Conservation (phyloP, 2,888 invertebrate species). For the Ennomos erosarius region DNA sequence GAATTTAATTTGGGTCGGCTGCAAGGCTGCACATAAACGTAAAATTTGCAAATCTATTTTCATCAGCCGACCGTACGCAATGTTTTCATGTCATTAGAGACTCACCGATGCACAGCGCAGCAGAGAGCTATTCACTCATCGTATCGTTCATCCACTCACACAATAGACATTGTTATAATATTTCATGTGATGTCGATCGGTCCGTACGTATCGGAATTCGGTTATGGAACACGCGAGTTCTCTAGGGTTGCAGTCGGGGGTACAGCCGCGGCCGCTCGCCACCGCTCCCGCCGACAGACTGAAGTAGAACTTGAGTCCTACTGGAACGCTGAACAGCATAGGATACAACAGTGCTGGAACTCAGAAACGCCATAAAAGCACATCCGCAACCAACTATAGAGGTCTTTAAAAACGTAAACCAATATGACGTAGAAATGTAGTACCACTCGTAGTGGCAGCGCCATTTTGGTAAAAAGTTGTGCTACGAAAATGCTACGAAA, state of each 20-base stretch:
- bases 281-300: slow-evolving; percentile 33
- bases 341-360: slow-evolving; percentile 3
- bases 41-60: slow-evolving; percentile 37
- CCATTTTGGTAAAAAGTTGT: too few relatives aligned
- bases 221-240: slow-evolving; percentile 20
- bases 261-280: slow-evolving; percentile 25
- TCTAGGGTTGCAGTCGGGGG: slow-evolving; percentile 7
- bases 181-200: slow-evolving; percentile 9
- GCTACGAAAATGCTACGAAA: too few relatives aligned
- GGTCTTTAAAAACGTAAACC: too few relatives aligned
- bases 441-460: too few relatives aligned
- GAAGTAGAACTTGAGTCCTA: slow-evolving; percentile 21
- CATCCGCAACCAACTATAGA: too few relatives aligned
- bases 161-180: slow-evolving; percentile 17
- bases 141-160: slow-evolving; percentile 34
- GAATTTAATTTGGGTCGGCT: slow-evolving; percentile 18
- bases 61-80: slow-evolving; percentile 29
- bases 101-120: slow-evolving; percentile 52
- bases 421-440: too few relatives aligned
- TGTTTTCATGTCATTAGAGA: slow-evolving; percentile 47
- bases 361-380: neutral
- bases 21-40: slow-evolving; percentile 24
- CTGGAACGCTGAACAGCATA: slow-evolving; percentile 13
- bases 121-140: slow-evolving; percentile 46
- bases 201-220: slow-evolving; percentile 20